A percentile compares a stretch with the other conserved stretches of the same genome.
Conservation (phyloP, 2,888 invertebrate species). For the Agriopis leucophaearia region DNA sequence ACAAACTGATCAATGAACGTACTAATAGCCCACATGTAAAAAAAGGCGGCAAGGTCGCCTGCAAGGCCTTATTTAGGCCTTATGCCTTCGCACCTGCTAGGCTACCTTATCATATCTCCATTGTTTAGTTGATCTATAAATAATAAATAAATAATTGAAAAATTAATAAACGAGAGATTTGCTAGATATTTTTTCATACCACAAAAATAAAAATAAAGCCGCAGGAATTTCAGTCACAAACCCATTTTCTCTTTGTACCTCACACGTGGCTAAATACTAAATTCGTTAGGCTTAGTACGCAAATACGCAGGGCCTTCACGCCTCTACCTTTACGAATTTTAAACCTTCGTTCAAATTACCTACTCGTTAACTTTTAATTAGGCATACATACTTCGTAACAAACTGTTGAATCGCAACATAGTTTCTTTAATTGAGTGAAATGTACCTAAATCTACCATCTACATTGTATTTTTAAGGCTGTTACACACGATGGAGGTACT, state of each 20-base stretch:
- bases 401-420: slow-evolving; percentile 7
- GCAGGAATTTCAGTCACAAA: slow-evolving; percentile 1
- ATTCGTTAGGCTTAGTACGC: slow-evolving; percentile 15
- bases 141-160: too few relatives aligned
- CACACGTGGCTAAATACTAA: slow-evolving; percentile 1
- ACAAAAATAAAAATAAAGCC: neutral
- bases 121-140: too few relatives aligned
- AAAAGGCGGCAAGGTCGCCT: too few relatives aligned
- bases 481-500: neutral
- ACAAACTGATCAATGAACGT: too few relatives aligned
- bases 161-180: too few relatives aligned
- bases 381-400: slow-evolving; percentile 1
- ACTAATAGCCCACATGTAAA: too few relatives aligned
- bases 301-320: slow-evolving; percentile 33
- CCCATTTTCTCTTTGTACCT: neutral
- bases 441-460: slow-evolving; percentile 6
- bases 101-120: too few relatives aligned
- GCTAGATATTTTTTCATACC: too few relatives aligned
- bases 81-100: too few relatives aligned
- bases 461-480: neutral
- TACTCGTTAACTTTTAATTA: slow-evolving; percentile 13
- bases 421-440: slow-evolving; percentile 40
- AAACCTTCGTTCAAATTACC: slow-evolving; percentile 23
- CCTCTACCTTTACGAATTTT: slow-evolving; percentile 28
- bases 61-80: too few relatives aligned